Conservation (phyloP, 2,888 invertebrate genomes). For the Parasteatoda lunata region DNA sequence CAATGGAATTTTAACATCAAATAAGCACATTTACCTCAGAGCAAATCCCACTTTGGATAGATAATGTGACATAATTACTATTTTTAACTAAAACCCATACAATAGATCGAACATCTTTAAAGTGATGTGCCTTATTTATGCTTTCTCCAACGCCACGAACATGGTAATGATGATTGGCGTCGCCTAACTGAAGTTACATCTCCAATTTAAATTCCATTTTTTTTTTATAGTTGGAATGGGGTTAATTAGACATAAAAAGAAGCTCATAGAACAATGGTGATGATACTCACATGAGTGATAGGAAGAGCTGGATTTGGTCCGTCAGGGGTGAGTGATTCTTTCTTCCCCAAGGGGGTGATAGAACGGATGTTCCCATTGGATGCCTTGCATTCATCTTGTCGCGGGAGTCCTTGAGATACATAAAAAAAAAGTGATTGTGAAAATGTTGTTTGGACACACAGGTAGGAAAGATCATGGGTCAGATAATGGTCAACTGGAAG, state of each 20-base stretch:
- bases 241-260: background rate
- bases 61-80: no score
- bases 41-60: no score
- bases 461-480: no score
- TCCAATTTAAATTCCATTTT: background rate
- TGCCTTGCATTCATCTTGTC: conserved; percentile 46
- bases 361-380: conserved; percentile 45
- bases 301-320: conserved; percentile 81
- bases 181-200: background rate
- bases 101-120: no score
- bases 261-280: background rate
- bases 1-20: no score
- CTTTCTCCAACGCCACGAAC: background rate
- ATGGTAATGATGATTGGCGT: background rate
- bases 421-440: background rate
- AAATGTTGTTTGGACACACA: background rate
- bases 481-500: no score
- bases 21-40: no score
- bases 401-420: conserved; percentile 23
- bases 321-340: conserved; percentile 78
- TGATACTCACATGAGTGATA: conserved; percentile 79
- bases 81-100: no score
- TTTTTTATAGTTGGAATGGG: background rate
- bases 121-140: background rate
- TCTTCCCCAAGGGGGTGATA: conserved; percentile 57